Evolutionary conservation across 2,888 invertebrate species (phyloP).

Genomic region (Pristionchus japonicus): DNA sequence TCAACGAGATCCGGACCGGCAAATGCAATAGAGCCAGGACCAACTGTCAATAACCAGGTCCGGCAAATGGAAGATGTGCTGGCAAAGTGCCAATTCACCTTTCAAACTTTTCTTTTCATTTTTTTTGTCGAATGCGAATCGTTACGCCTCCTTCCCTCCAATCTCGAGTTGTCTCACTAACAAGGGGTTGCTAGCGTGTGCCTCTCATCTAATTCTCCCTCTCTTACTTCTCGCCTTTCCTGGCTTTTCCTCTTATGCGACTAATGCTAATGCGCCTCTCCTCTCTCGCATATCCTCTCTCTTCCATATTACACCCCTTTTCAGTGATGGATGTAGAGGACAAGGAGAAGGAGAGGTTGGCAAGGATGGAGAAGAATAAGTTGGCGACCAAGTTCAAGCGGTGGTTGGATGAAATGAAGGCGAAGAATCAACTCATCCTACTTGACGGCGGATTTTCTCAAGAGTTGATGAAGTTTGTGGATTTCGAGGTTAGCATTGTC

Average conservation of each 20-base stretch:
- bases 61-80: not conserved
- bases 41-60: not conserved
- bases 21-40: not conserved
- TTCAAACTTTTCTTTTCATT: not conserved
- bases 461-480: not conserved
- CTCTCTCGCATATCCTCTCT: not conserved
- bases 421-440: not conserved
- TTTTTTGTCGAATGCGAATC: not conserved
- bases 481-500: not conserved
- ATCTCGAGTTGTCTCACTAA: not conserved
- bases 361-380: not conserved
- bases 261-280: not conserved
- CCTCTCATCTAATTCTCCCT: not conserved
- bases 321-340: not conserved
- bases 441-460: conserved; percentile 27
- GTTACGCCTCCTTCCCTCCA: not conserved
- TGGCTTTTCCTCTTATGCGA: not conserved
- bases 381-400: not conserved
- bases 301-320: not conserved
- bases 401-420: not conserved
- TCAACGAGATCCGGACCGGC: not conserved
- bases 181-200: not conserved
- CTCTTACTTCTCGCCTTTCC: not conserved
- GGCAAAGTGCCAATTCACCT: not conserved
- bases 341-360: not conserved